These are phyloP conservation scores for Prinia subflava DNA, from an alignment of 2,113 vertebrate genomes.

Conservation along the genomic window DNA sequence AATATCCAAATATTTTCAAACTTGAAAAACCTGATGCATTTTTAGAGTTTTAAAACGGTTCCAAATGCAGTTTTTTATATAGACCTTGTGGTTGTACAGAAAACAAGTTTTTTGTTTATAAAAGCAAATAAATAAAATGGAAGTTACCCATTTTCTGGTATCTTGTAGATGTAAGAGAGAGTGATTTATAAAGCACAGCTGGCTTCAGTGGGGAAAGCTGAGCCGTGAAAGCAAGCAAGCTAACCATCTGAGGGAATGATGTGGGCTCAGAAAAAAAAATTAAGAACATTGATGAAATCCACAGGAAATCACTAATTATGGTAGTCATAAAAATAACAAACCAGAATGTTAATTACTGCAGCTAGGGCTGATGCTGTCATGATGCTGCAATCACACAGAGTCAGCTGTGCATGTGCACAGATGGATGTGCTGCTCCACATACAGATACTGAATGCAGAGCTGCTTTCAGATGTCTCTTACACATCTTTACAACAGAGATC, in stretches of 20 bases:
- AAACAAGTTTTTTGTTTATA: neutral
- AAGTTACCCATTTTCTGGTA: neutral
- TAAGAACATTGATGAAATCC: neutral
- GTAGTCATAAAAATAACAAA: neutral
- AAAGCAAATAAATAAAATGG: neutral
- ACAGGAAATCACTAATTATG: slow-evolving; percentile 10
- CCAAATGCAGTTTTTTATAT: neutral
- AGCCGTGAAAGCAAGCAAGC: neutral
- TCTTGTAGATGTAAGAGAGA: neutral
- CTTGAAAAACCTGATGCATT: neutral
- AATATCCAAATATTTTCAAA: neutral
- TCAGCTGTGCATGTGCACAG: neutral
- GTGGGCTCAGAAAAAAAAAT: neutral
- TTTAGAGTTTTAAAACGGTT: neutral
- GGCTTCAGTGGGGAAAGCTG: neutral
- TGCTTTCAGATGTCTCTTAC: slow-evolving; percentile 12
- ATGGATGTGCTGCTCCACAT: neutral
- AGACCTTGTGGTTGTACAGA: neutral
- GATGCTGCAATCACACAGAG: neutral
- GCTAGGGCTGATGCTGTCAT: neutral
- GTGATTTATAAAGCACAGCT: neutral
- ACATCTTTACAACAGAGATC: neutral
- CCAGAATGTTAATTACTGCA: neutral
- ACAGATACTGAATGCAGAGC: neutral
- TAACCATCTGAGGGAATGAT: neutral